A percentile compares a stretch with the other conserved stretches of the same genome.
Conservation (phyloP, 2,888 invertebrate genomes). For the Zelleria hepariella region DNA sequence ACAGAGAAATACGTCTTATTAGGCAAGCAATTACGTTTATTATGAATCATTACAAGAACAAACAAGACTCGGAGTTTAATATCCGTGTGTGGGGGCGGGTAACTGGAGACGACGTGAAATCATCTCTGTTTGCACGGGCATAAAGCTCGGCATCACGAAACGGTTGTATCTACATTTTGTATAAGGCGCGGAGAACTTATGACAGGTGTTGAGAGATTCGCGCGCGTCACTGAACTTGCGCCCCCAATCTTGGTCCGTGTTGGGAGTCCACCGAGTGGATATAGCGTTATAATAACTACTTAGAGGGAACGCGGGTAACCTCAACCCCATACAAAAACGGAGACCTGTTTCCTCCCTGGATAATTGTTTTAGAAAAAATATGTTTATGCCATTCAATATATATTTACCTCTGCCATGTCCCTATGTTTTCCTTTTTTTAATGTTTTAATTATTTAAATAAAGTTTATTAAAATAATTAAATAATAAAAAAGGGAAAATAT, state of each 20-base stretch:
- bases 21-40: conserved; percentile 2
- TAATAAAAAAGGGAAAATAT: too few relatives aligned
- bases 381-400: too few relatives aligned
- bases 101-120: not conserved
- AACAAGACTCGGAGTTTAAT: not conserved
- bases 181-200: not conserved
- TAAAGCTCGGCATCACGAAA: not conserved
- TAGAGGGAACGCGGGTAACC: too few relatives aligned
- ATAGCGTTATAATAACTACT: conserved; percentile 23
- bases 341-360: too few relatives aligned
- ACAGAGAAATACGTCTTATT: not conserved
- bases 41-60: conserved; percentile 2
- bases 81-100: not conserved
- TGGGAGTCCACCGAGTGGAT: conserved; percentile 8
- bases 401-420: too few relatives aligned
- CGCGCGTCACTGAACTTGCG: conserved; percentile 23
- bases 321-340: too few relatives aligned
- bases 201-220: conserved; percentile 12
- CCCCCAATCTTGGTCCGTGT: conserved; percentile 20
- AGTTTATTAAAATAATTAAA: too few relatives aligned
- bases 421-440: too few relatives aligned
- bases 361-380: too few relatives aligned
- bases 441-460: too few relatives aligned
- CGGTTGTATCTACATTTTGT: not conserved
- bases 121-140: not conserved